A percentile compares a stretch with the other conserved stretches of the same genome.
phyloP scores from a whole-genome alignment of 2,888 invertebrate genomes.

The Therioaphis trifolii region DNA sequence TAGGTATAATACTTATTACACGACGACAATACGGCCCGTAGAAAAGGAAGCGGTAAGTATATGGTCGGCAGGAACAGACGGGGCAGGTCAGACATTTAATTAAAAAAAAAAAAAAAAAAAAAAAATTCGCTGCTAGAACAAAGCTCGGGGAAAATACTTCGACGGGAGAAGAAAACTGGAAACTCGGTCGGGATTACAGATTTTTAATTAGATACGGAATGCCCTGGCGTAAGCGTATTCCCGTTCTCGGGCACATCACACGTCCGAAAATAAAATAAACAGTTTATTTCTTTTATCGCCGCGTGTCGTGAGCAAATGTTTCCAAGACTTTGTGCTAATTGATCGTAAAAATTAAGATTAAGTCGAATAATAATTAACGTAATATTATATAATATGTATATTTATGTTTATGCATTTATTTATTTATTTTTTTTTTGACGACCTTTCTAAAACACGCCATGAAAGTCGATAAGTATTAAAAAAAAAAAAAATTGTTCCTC shows the following conservation, averaged over 20 bases:
- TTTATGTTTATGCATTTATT: too few relatives aligned
- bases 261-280: not conserved
- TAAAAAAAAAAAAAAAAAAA: slow-evolving; percentile 47
- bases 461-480: not conserved
- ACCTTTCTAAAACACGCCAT: not conserved
- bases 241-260: not conserved
- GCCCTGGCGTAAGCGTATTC: not conserved
- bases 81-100: slow-evolving; percentile 34
- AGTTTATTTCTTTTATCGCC: not conserved
- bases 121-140: not conserved
- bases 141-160: not conserved
- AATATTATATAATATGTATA: too few relatives aligned
- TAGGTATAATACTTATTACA: slow-evolving; percentile 36
- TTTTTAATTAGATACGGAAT: slow-evolving; percentile 53
- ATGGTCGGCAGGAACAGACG: not conserved
- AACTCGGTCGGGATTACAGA: slow-evolving; percentile 35
- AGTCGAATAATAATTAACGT: slow-evolving; percentile 29
- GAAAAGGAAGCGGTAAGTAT: not conserved
- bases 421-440: not conserved
- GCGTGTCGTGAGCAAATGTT: not conserved
- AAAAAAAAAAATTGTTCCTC: not conserved
- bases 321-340: not conserved
- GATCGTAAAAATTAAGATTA: slow-evolving; percentile 25
- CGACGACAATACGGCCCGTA: not conserved
- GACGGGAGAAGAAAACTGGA: not conserved